phyloP scores from a whole-genome alignment of 2,888 invertebrate species.

The Deilephila porcellus region DNA sequence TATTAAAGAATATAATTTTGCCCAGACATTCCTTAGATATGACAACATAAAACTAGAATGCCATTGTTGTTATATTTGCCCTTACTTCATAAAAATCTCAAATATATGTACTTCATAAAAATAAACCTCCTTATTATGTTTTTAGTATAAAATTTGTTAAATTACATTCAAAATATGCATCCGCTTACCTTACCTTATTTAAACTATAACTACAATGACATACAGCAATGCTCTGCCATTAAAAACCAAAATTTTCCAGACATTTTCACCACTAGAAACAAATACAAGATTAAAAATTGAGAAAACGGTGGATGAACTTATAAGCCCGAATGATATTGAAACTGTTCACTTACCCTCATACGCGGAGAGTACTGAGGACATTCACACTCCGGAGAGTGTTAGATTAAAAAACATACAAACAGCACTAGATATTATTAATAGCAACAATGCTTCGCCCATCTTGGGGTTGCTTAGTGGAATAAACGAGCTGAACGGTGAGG shows the following conservation, averaged over 20 bases:
- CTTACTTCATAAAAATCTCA: too few species aligned
- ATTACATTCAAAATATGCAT: too few species aligned
- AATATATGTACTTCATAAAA: too few species aligned
- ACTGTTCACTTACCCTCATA: background rate
- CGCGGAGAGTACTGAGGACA: constrained; percentile 20
- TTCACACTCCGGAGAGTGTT: background rate
- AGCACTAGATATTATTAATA: constrained; percentile 45
- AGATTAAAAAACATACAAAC: constrained; percentile 39
- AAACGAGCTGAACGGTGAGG: constrained; percentile 21
- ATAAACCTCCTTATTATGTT: too few species aligned
- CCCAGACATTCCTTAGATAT: too few species aligned
- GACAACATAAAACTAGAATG: too few species aligned
- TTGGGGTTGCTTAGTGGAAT: constrained; percentile 32
- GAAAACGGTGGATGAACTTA: constrained; percentile 31
- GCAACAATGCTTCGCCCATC: constrained; percentile 37
- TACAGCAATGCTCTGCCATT: too few species aligned
- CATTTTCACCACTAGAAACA: background rate
- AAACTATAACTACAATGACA: too few species aligned
- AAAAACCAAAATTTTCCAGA: constrained; percentile 33
- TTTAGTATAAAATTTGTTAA: too few species aligned
- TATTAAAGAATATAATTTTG: too few species aligned
- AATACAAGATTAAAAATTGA: constrained; percentile 29
- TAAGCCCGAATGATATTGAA: constrained; percentile 26
- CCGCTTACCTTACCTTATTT: too few species aligned
- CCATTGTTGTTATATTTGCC: too few species aligned